Conservation (phyloP, 2,888 invertebrate species). For the Eucriotettix oculatus region DNA sequence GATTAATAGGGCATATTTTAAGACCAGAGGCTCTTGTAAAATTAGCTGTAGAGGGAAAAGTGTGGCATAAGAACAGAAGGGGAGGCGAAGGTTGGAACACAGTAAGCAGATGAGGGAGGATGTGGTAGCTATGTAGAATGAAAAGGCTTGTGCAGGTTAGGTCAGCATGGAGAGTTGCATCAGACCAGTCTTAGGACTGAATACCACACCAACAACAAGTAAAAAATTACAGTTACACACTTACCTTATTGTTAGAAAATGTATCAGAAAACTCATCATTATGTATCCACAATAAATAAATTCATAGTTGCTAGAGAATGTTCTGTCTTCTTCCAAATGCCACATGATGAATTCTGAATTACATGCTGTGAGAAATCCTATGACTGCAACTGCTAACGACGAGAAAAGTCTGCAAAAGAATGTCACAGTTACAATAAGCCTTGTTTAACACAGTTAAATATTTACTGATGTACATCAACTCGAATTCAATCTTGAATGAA, state of each 20-base stretch:
- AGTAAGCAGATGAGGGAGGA: too few relatives aligned
- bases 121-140: too few relatives aligned
- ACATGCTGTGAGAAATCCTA: slow-evolving; percentile 4
- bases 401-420: not conserved
- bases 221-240: too few relatives aligned
- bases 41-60: too few relatives aligned
- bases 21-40: too few relatives aligned
- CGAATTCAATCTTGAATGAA: not conserved
- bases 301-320: slow-evolving; percentile 10
- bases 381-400: not conserved
- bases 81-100: too few relatives aligned
- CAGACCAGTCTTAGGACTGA: too few relatives aligned
- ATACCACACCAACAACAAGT: too few relatives aligned
- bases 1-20: too few relatives aligned
- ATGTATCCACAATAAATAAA: slow-evolving; percentile 9
- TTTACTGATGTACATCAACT: not conserved
- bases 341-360: slow-evolving; percentile 8
- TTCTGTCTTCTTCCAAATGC: slow-evolving; percentile 6
- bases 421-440: not conserved
- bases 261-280: not conserved
- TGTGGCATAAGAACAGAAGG: too few relatives aligned
- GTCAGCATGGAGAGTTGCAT: too few relatives aligned
- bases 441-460: not conserved
- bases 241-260: not conserved
- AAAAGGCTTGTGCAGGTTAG: too few relatives aligned